Percentiles rank a stretch among this genome's conserved stretches.
These are phyloP conservation scores for Drosophila auraria DNA, from an alignment of 1,140 invertebrate genomes.

Conservation along the genomic window DNA sequence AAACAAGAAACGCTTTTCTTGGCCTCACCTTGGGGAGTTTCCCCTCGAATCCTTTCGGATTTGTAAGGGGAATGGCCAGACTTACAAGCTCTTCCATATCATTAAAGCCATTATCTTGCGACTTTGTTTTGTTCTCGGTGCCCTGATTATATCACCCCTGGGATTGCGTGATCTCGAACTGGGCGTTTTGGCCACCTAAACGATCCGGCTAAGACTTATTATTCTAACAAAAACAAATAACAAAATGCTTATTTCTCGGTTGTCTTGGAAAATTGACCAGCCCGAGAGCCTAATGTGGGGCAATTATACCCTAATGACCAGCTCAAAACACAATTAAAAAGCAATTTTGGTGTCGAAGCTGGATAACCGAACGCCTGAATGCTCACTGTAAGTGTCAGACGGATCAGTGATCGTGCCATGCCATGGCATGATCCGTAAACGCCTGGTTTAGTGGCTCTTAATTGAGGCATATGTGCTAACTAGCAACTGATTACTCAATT, in stretches of 20 bases:
- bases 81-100: conserved; percentile 9
- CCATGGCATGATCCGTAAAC: conserved; percentile 11
- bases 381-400: conserved; percentile 49
- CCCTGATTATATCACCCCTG: conserved; percentile 44
- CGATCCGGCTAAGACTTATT: conserved; percentile 8
- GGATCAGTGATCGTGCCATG: conserved; percentile 25
- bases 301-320: conserved; percentile 61
- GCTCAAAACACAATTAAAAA: conserved; percentile 68
- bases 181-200: conserved; percentile 11
- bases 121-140: conserved; percentile 26
- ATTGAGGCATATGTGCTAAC: conserved; percentile 12
- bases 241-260: conserved; percentile 7
- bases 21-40: conserved; percentile 43
- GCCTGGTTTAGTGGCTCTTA: conserved; percentile 1
- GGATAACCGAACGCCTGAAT: conserved; percentile 39
- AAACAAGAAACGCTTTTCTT: conserved; percentile 17
- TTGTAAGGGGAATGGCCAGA: conserved; percentile 11
- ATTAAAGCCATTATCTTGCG: conserved; percentile 31
- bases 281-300: conserved; percentile 13
- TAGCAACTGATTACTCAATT: conserved; percentile 13
- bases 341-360: conserved; percentile 54
- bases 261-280: conserved; percentile 37
- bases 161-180: conserved; percentile 31
- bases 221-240: conserved; percentile 15
- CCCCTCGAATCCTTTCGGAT: conserved; percentile 46